Conservation (phyloP, 2,797 vertebrate genomes). For the Anguilla megastoma region DNA sequence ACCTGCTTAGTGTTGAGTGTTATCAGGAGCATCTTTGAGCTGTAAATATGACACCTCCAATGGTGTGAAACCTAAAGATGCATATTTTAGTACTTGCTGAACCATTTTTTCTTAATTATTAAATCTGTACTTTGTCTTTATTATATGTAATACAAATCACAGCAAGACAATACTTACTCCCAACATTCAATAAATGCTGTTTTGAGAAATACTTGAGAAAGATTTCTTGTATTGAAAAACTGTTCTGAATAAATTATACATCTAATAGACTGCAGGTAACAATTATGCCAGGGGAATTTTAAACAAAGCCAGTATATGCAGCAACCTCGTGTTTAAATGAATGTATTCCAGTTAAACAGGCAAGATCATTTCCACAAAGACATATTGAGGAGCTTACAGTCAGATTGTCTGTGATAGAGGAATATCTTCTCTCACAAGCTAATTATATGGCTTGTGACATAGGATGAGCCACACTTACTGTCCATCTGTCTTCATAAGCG, state of each 20-base stretch:
- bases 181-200: no score
- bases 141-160: no score
- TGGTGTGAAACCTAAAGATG: no score
- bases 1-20: no score
- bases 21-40: no score
- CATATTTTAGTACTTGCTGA: no score
- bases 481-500: constrained; percentile 63
- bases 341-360: neutral
- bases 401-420: neutral
- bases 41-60: no score
- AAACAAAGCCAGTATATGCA: no score
- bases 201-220: neutral
- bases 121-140: no score
- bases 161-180: no score
- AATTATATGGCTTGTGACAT: neutral
- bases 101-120: no score
- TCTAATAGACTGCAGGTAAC: neutral
- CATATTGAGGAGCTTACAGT: neutral
- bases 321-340: no score
- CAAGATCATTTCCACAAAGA: neutral
- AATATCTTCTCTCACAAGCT: neutral
- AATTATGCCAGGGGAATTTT: neutral
- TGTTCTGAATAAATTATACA: neutral
- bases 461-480: constrained; percentile 49
- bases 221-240: neutral